Evolutionary conservation across 2,888 invertebrate species (phyloP).

Genomic region (Salpingus planirostris): DNA sequence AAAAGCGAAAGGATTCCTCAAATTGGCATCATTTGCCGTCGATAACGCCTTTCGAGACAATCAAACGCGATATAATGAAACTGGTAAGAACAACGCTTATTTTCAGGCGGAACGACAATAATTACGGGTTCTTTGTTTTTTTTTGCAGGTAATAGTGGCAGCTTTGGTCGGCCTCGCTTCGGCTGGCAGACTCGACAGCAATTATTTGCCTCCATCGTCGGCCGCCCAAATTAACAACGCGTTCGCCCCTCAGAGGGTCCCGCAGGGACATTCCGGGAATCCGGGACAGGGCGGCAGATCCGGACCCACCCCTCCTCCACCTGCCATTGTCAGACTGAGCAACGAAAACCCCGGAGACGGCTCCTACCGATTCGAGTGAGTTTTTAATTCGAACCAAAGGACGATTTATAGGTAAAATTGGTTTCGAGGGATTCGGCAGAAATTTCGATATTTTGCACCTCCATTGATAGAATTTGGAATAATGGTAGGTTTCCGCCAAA

Average conservation of each 20-base stretch:
- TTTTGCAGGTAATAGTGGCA: background rate
- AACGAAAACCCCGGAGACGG: slow-evolving; percentile 51
- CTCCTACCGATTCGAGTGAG: slow-evolving; percentile 49
- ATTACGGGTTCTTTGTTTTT: background rate
- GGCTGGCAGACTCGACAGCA: background rate
- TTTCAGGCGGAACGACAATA: background rate
- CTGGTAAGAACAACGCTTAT: background rate
- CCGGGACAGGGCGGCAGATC: background rate
- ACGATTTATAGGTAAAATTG: too few species aligned
- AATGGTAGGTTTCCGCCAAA: too few species aligned
- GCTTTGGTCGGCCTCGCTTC: background rate
- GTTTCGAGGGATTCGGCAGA: too few species aligned
- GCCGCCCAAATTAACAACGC: background rate
- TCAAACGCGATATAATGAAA: background rate
- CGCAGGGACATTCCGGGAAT: too few species aligned
- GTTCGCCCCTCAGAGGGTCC: too few species aligned
- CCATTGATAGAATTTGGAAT: too few species aligned
- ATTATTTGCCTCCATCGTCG: background rate
- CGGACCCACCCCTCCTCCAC: background rate
- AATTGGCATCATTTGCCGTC: background rate
- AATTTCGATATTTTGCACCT: too few species aligned
- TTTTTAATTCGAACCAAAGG: too few species aligned
- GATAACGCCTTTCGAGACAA: background rate
- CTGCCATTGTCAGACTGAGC: slow-evolving; percentile 45
- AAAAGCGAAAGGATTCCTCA: background rate